A percentile compares a stretch with the other conserved stretches of the same genome.
phyloP scores from a whole-genome alignment of 2,113 vertebrate species.

The Stomatorhinus ivindoensis region DNA sequence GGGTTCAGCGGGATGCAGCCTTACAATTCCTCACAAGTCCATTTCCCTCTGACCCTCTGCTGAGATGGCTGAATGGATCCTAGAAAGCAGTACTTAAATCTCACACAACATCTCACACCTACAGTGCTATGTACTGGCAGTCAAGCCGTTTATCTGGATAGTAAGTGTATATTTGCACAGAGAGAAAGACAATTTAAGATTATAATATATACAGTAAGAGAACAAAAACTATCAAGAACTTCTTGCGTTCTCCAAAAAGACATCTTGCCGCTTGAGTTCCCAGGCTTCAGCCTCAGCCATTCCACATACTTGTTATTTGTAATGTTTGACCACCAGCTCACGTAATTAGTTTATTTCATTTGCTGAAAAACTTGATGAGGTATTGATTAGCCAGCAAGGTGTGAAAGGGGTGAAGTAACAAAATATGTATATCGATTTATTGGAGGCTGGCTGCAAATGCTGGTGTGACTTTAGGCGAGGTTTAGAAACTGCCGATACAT shows the following conservation, averaged over 20 bases:
- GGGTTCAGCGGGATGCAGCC: not conserved
- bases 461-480: not conserved
- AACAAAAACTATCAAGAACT: not conserved
- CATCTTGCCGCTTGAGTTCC: not conserved
- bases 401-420: not conserved
- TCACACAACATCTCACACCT: not conserved
- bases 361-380: not conserved
- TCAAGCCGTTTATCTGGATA: not conserved
- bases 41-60: not conserved
- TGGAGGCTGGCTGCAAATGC: not conserved
- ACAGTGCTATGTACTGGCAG: not conserved
- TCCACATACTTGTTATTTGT: not conserved
- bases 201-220: not conserved
- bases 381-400: not conserved
- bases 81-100: not conserved
- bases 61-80: not conserved
- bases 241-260: not conserved
- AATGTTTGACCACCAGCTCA: not conserved
- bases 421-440: not conserved
- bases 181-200: not conserved
- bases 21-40: not conserved
- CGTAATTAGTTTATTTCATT: not conserved
- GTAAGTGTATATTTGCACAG: not conserved
- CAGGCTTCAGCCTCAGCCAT: not conserved
- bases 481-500: not conserved